Conservation (phyloP, 2,797 vertebrate genomes). For the Trachops cirrhosus region DNA sequence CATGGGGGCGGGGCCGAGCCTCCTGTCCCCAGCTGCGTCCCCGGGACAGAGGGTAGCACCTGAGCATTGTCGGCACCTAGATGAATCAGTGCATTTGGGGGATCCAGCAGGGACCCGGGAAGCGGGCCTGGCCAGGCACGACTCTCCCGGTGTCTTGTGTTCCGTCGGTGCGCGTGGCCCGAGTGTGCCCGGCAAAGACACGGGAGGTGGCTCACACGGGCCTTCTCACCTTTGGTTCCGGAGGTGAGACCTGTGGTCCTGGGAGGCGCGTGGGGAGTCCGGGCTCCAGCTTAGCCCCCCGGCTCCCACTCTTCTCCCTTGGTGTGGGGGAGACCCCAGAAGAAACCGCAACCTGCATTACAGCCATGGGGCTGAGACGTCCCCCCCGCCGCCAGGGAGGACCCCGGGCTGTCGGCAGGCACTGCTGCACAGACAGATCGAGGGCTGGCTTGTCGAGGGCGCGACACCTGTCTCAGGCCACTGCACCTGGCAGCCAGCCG, state of each 20-base stretch:
- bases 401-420: not conserved
- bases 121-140: accelerated
- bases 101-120: accelerated
- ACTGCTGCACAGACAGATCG: accelerated
- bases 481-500: not conserved
- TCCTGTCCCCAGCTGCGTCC: not conserved
- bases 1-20: accelerated
- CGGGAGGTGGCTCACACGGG: too few relatives aligned
- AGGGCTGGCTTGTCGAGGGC: not conserved
- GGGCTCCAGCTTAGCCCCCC: too few relatives aligned
- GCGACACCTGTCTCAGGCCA: not conserved
- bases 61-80: accelerated
- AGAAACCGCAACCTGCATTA: not conserved
- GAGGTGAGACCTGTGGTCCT: not conserved
- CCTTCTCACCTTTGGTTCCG: too few relatives aligned
- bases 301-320: not conserved
- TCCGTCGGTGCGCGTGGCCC: accelerated
- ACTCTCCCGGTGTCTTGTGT: too few relatives aligned
- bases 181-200: accelerated
- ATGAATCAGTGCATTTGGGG: accelerated
- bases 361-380: not conserved
- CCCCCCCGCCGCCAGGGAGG: not conserved
- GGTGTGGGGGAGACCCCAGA: not conserved
- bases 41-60: too few relatives aligned
- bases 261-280: not conserved